Evolutionary conservation across 2,797 vertebrate species (phyloP).

Genomic region (Fistularia tabacaria): DNA sequence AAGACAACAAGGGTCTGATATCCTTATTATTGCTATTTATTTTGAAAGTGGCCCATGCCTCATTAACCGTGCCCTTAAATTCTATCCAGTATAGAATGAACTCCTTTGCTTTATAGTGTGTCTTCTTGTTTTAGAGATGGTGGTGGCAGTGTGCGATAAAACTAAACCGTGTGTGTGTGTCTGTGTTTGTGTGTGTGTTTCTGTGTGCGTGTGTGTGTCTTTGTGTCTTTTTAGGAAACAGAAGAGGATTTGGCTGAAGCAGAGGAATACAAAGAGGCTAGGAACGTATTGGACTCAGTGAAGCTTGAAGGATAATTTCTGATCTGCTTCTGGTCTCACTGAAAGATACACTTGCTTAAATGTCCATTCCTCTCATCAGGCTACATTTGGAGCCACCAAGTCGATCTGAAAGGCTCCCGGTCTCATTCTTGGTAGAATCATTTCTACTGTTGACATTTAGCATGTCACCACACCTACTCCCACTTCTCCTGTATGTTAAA

Average conservation of each 20-base stretch:
- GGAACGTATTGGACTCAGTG: slow-evolving; percentile 84
- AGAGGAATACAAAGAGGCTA: slow-evolving; percentile 89
- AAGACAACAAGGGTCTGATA: no score
- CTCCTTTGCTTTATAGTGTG: no score
- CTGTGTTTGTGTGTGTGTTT: background rate
- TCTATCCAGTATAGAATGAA: no score
- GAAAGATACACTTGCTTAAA: slow-evolving; percentile 66
- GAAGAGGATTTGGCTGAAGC: slow-evolving; percentile 87
- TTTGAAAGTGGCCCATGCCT: no score
- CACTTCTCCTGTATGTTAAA: slow-evolving; percentile 22
- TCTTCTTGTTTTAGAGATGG: no score
- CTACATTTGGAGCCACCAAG: slow-evolving; percentile 46
- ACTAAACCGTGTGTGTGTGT: background rate
- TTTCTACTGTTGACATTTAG: slow-evolving; percentile 44
- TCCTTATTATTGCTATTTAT: no score
- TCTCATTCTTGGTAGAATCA: slow-evolving; percentile 41
- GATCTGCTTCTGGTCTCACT: slow-evolving; percentile 45
- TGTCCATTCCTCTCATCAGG: slow-evolving; percentile 77
- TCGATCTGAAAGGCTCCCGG: slow-evolving; percentile 11
- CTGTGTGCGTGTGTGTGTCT: slow-evolving; percentile 26
- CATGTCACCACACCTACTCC: slow-evolving; percentile 29
- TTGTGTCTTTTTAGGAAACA: slow-evolving; percentile 80
- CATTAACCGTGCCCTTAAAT: no score
- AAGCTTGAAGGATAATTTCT: slow-evolving; percentile 86
- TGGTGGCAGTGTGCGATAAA: no score